Conservation (phyloP, 1,140 invertebrate species). For the Lutraria rhynchaena region DNA sequence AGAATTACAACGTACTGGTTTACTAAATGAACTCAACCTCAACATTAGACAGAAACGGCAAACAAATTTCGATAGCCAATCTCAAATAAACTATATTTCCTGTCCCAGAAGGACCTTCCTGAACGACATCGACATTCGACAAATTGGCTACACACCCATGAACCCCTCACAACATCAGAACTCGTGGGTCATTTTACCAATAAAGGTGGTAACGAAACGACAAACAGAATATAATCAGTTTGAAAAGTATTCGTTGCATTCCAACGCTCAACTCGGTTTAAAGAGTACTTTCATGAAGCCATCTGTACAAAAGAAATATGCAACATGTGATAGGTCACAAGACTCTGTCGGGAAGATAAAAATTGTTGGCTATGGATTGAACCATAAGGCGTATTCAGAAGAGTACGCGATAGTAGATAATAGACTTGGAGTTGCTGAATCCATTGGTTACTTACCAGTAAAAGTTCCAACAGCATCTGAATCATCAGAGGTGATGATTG, state of each 20-base stretch:
- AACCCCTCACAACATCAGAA: not conserved
- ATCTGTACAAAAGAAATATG: slow-evolving; percentile 50
- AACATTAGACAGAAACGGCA: too few species aligned
- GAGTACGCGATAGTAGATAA: slow-evolving; percentile 74
- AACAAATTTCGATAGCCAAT: not conserved
- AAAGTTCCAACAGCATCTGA: slow-evolving; percentile 57
- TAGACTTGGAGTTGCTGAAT: slow-evolving; percentile 68
- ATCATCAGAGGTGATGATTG: slow-evolving; percentile 54
- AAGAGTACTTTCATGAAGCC: slow-evolving; percentile 41
- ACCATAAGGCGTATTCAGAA: slow-evolving; percentile 70
- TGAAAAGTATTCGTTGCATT: slow-evolving; percentile 65
- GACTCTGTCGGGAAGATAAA: slow-evolving; percentile 66
- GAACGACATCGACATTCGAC: slow-evolving; percentile 14
- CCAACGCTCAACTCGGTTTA: slow-evolving; percentile 52
- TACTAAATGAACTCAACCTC: not conserved
- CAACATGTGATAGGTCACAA: slow-evolving; percentile 52
- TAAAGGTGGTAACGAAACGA: slow-evolving; percentile 69
- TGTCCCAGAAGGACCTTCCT: slow-evolving; percentile 29
- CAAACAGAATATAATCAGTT: slow-evolving; percentile 65
- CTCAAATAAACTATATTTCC: not conserved
- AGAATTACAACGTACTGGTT: slow-evolving; percentile 9
- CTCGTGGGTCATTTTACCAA: slow-evolving; percentile 67
- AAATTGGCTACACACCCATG: not conserved
- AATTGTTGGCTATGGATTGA: slow-evolving; percentile 70
- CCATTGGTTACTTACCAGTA: slow-evolving; percentile 70